Evolutionary conservation across 1,140 invertebrate species (phyloP), one percentile per base, ranked within the genome.

Genomic region (Drosophila subpulchrella): DNA sequence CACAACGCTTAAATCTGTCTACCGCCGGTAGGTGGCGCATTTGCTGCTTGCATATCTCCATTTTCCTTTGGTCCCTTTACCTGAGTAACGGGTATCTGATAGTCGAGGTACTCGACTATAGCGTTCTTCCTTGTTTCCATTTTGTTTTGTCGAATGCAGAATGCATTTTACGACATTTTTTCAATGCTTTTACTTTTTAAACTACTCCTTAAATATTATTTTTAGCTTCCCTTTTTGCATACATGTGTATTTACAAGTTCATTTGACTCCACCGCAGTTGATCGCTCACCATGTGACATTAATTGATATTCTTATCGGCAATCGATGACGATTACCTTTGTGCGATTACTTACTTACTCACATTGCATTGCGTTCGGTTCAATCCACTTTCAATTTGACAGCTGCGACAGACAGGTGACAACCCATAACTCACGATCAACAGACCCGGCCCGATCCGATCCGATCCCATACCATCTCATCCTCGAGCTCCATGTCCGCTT

Each of bases 331-430:
- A 77, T 81, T 77, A 82, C 67, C 81, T 76, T 63, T 63, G 48
- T 66, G 65, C 42, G 68, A 71, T 71, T 71, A 71, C 65, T 58
- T 71, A 71, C 68, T 71, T 41, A 70, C 30, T 71, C 67, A 58
- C 51, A 73, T 56, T 55, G 60, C 59, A 55, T 15, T 39, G 46
- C 62, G 55, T 61, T 67, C 73, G 61, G 57, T 50, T 84, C 90
- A 91, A 90, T 90, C 90, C 90, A 91, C 90, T 91, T 91, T 91
- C 90, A 76, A 91, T 91, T 91, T 91, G 90, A 91, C 90, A 91
- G 80, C 59, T 66, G 59, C 85, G 83, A 91, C 90, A 91, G 90
- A 91, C 90, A 91, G 86, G 90, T 91, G 90, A 91, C 90, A 91
- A 91, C 55, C 88, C 88, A 91, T 91, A 91, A 91, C 83, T 91